Base-by-base conservation (phyloP, 2,888 invertebrate genomes). In the Patella pellucida region DNA sequence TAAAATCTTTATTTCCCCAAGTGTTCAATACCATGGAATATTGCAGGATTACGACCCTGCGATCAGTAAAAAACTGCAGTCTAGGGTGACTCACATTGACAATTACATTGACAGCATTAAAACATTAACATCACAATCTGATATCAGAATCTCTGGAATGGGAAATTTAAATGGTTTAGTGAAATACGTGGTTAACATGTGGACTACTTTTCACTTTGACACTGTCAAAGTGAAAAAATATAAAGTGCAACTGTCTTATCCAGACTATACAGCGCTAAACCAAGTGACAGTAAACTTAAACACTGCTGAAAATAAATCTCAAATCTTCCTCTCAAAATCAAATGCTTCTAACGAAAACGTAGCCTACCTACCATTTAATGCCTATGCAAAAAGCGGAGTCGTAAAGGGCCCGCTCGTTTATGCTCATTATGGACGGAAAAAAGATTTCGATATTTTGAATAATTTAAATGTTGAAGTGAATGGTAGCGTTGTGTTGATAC, bases 401-500 rank as follows among this genome's bases (percentile, higher is more conserved):
- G 85, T 86, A 2, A 83, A 90, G 89, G 86, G 85, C 15, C 85
- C 86, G n/a, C 79, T 91, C 56, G 89, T 92, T 23, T 92, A 91
- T 83, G 92, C 89, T 9, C 90, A 92, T 81, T 92, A 90, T 82
- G 92, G 91, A 14, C 84, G 88, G 14, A 84, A 83, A 19, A 81
- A 86, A 72, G 92, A 92, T 82, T 92, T 91, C 80, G 78, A 87
- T 5, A 76, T 81, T n/a, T 81, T 92, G 56, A 56, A 76, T 31
- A 79, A 84, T 15, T 75, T 83, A 9, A 81, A 85, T 5, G 86
- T 92, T 4, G 77, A 84, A 14, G 83, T 91, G 9, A 82, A 82
- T 19, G 91, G 91, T 0, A 90, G 89, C 75, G 91, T 93, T 71
- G 89, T 92, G 4, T 84, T 93, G 67, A 90, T 92, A 76, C 88